Base-by-base conservation (phyloP, 37 sponge, comb jelly and placozoan species). In the Spongilla lacustris region DNA sequence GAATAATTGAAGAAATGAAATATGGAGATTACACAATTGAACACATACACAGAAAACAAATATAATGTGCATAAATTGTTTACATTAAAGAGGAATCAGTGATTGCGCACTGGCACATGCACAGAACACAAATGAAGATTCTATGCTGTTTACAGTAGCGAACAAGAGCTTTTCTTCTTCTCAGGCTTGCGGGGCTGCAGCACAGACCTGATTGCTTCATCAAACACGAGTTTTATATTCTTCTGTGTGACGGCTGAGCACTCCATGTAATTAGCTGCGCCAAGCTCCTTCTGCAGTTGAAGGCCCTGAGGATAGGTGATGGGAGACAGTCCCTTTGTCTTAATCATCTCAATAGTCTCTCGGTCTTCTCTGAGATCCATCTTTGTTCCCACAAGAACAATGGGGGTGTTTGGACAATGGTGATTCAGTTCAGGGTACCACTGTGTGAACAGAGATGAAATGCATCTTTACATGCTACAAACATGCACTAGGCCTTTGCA, bases 231-330 rank as follows among this genome's bases (percentile, higher is more conserved):
- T 11, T 46, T 79, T 8, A 79, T 21, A 24, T 50, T 84, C 68
- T 85, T 83, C n/a, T 89, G 89, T 4, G 89, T 84, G 12, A 89
- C 76, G 2, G 89, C 89, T 25, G 89, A 89, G 84, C 89, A 89
- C 75, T 89, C 89, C 73, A 89, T 67, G 72, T 89, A 89, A 33
- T 83, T 73, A 36, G 85, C 89, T 66, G 89, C 83, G 6, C 76
- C 68, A 22, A 89, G 75, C 24, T 89, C 89, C 49, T 83, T 89
- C 10, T 50, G 50, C 79, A 89, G 73, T 2, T 23, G 31, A 10
- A 89, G 78, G 12, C 89, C 89, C 58, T 83, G 79, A n/a, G 78
- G 31, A 34, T 84, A 84, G 11, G 84, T 67, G 26, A 89, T 84
- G 23, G 89, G 89, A 28, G 58, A 46, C 26, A 79, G 0, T 30